Base-by-base conservation (phyloP, 2,888 invertebrate genomes). In the Baronia brevicornis region DNA sequence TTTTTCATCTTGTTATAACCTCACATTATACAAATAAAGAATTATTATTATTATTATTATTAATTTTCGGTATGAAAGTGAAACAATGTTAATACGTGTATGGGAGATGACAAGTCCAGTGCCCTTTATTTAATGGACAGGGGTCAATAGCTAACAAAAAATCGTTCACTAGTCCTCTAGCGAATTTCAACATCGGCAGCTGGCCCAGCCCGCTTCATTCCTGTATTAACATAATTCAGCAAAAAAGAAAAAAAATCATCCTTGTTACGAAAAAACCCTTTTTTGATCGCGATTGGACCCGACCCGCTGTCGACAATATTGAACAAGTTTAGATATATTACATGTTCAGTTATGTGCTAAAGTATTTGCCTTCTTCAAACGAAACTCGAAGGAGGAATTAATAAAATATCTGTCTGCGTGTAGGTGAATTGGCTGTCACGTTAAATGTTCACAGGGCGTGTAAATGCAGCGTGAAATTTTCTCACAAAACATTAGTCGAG, bases 211-310 rank as follows among this genome's bases (percentile, higher is more conserved):
- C 60, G 64, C 69, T 69, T 70, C 78, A 68, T 62, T 67, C 56
- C 48, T 41, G 44, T 57, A 79, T 80, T 80, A 77, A 65, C 78
- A 80, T 82, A 82, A 78, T 73, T 73, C 69, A 66, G 69, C 72
- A 74, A 75, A 79, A 77, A 77, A 65, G n/a, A n/a, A 36, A 27
- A 15, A 5, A 52, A 60, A 60, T 56, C 62, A 50, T 60, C 60
- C 63, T 57, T 42, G 44, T 52, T 46, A 49, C 56, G n/a, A 59
- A 63, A 68, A 63, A 71, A 64, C 50, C 49, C 58, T 54, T 71
- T 74, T 72, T 71, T 66, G 58, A 56, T 50, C 54, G 46, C 52
- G 51, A 59, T 61, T 59, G 63, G 64, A 67, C 65, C 60, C 67
- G 56, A 60, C 51, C 58, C 59, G 48, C 55, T 60, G 60, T 63